Evolutionary conservation across 1,140 invertebrate genomes (phyloP), one percentile per base, ranked within the genome.

Genomic region (Bicyclus anynana): DNA sequence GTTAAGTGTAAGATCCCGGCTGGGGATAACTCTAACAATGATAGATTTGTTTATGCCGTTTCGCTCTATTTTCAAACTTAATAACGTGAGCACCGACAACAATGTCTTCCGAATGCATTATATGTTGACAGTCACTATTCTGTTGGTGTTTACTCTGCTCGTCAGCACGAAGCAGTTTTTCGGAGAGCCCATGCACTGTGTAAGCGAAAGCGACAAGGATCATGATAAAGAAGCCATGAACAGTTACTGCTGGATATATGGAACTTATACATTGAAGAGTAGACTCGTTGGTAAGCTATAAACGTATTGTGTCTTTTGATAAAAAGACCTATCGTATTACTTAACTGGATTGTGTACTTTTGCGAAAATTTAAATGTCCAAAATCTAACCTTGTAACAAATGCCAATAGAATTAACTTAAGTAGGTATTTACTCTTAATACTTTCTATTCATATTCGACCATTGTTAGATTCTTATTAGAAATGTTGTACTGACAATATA

Each of bases 201-300:
- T 93, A 66, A 67, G 70, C 13, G 72, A 79, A 12, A 76, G 80
- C 33, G 90, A 89, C 12, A 80, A 74, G 18, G 82, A 89, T 35
- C 62, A 67, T 14, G 72, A 89, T 18, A 86, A 87, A 61, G 89
- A 93, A 59, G 90, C 92, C 26, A 90, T 95, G 29, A 92, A 95
- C 59, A 92, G 91, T 16, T 95, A 92, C 68, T 96, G 94, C 79
- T 95, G 93, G 94, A 94, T 94, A 33, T 91, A 93, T 71, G 93
- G 94, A 44, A 95, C 94, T 1, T 95, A 93, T 67, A 94, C 93
- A 0, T 67, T 93, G 2, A 84, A 86, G 58, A 87, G 90, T 54
- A 77, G 87, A 18, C 59, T 87, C 12, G 57, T 61, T 47, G 80
- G 89, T 91, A 71, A 78, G 80, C 38, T 13, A 17, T n/a, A 29